Evolutionary conservation across 2,113 vertebrate species (phyloP).

Genomic region (Rhinoptilus africanus): DNA sequence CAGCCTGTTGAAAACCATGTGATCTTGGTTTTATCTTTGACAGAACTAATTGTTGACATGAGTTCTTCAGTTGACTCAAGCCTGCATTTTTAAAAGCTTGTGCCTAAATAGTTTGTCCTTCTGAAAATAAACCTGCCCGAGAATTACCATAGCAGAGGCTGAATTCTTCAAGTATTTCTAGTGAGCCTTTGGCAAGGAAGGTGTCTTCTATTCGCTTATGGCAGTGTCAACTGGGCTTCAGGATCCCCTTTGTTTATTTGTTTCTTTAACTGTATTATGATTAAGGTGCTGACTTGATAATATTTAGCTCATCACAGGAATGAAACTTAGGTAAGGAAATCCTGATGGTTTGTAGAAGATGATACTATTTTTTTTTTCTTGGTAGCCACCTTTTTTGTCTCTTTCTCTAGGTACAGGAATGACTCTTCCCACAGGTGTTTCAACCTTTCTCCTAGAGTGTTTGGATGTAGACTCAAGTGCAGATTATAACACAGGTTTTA

Average conservation of each 20-base stretch:
- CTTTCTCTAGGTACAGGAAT: slow-evolving; percentile 59
- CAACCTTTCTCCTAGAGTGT: slow-evolving; percentile 68
- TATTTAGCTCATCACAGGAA: not conserved
- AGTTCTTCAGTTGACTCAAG: not conserved
- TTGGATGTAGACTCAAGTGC: slow-evolving; percentile 61
- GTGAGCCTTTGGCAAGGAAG: not conserved
- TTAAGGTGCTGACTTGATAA: not conserved
- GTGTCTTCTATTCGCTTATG: not conserved
- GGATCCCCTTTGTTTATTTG: not conserved
- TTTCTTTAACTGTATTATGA: not conserved
- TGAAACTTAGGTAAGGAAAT: not conserved
- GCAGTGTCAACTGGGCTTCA: not conserved
- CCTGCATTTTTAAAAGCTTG: not conserved
- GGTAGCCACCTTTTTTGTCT: not conserved
- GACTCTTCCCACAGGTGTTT: slow-evolving; percentile 71
- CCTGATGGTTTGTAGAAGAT: not conserved
- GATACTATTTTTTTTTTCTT: not conserved
- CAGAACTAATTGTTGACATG: not conserved
- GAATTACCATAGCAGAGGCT: not conserved
- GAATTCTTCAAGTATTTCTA: not conserved
- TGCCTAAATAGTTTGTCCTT: not conserved
- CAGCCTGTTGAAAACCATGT: not conserved
- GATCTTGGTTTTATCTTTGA: not conserved
- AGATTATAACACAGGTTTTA: not conserved
- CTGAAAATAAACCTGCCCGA: not conserved